phyloP scores from a whole-genome alignment of 1,140 invertebrate species.

The Rhysida immarginata region DNA sequence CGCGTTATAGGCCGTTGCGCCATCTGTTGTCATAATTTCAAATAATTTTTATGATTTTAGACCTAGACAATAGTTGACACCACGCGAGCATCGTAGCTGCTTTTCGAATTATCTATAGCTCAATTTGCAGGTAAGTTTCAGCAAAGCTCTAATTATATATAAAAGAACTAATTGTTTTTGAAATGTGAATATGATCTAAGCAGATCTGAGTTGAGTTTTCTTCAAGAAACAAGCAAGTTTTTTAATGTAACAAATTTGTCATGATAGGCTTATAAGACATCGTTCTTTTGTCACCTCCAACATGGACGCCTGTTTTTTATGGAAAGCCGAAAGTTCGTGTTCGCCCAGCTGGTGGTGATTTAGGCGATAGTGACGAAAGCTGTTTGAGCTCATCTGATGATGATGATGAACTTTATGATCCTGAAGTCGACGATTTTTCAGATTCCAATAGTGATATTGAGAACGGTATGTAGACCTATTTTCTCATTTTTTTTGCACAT shows the following conservation, averaged over 20 bases:
- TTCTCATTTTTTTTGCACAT: no score
- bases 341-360: conserved; percentile 2
- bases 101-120: not conserved
- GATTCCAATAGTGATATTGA: not conserved
- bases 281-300: not conserved
- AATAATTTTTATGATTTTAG: no score
- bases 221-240: not conserved
- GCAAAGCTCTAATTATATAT: not conserved
- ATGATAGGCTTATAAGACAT: not conserved
- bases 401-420: not conserved
- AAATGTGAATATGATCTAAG: not conserved
- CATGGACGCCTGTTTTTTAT: not conserved
- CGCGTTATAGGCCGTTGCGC: no score
- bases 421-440: not conserved
- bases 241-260: not conserved
- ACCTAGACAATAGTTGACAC: not conserved
- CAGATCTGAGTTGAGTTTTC: not conserved
- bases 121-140: not conserved
- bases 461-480: no score
- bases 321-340: not conserved
- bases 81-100: not conserved
- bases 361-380: conserved; percentile 1
- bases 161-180: not conserved
- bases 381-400: not conserved
- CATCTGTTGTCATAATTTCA: no score